Evolutionary conservation across 2,113 vertebrate species (phyloP), one percentile per base, ranked within the genome.

Genomic region (Chaenocephalus aceratus): DNA sequence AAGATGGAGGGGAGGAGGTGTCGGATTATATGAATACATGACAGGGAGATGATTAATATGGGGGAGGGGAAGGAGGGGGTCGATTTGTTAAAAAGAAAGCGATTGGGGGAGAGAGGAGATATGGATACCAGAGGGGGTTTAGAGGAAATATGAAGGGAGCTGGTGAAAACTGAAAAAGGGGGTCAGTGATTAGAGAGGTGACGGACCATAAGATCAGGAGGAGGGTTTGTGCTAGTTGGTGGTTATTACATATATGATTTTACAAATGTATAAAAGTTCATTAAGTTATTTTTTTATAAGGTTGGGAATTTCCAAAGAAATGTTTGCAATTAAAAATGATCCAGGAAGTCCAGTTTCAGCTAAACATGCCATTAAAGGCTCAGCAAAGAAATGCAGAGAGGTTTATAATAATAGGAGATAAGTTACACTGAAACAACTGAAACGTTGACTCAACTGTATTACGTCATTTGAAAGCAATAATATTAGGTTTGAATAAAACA

Each of bases 21-120:
- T 82, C 18, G 7, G 46, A 64, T 82, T 71, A 69, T 74, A 84
- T 80, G 73, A 87, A 85, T 83, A 76, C 52, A 80, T 71, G 83
- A 85, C 62, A 60, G 72, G 58, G 78, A 80, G 57, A 75, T 86
- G 79, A 85, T 77, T 60, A 77, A 82, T 51, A 61, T 30, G 51
- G 54, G 78, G 78, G 63, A 18, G 21, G 49, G 36, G 49, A 36
- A 26, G 18, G 53, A 26, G 46, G 52, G 41, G 53, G 21, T 6
- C 36, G 56, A 68, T 59, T 72, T 80, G 77, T 80, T 10, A 53
- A 80, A 74, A 44, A 69, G 21, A 64, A 71, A 72, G 48, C 51
- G 75, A 78, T 73, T 64, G 75, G 44, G 26, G 36, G 16, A 62
- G 78, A 74, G 59, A 71, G 64, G 75, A 79, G 71, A 68, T 59